Base-by-base conservation (phyloP, 2,113 vertebrate genomes). In the Anolis carolinensis region DNA sequence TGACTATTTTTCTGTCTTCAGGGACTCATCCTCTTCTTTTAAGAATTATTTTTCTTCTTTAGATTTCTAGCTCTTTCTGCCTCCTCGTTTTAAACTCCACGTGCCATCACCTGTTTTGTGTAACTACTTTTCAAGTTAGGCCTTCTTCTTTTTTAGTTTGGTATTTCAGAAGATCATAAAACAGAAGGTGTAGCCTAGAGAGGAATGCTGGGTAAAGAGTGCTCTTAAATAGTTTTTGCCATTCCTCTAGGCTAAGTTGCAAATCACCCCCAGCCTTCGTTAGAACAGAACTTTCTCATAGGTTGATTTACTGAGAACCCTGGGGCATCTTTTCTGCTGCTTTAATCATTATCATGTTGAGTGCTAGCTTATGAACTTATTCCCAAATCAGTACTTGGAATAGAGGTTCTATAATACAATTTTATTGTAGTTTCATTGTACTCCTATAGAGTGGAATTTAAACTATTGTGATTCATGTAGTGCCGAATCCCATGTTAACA, bases 81-180 rank as follows among this genome's bases (percentile, higher is more conserved):
- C 62, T 48, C 44, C 39, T n/a, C 4, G 9, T 75, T 73, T 86
- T 63, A 74, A 74, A 32, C 21, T 50, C 25, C 48, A 68, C 25
- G 30, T 1, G 48, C 32, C 34, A 36, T 59, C 48, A 78, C 50
- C 55, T 74, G 44, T 32, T 86, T 39, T 75, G 5, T 36, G 50
- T 10, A 52, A 36, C 78, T 52, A 32, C 62, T 86, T 90, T 78
- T 89, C 70, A 67, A 44, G 21, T 52, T 68, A 30, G 30, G 65
- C 10, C 27, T 27, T 68, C 27, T 32, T 8, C 1, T 62, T 27
- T 30, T 63, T 82, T 70, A 23, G 76, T n/a, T 20, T 34, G 68
- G n/a, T 59, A 65, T 84, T 84, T 48, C 59, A 75, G 20, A 30
- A 70, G 67, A 79, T 62, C 34, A 79, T 74, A 80, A 65, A 70